A percentile compares a stretch with the other conserved stretches of the same genome.
Conservation (phyloP, 2,113 vertebrate species). For the Carlito syrichta region DNA sequence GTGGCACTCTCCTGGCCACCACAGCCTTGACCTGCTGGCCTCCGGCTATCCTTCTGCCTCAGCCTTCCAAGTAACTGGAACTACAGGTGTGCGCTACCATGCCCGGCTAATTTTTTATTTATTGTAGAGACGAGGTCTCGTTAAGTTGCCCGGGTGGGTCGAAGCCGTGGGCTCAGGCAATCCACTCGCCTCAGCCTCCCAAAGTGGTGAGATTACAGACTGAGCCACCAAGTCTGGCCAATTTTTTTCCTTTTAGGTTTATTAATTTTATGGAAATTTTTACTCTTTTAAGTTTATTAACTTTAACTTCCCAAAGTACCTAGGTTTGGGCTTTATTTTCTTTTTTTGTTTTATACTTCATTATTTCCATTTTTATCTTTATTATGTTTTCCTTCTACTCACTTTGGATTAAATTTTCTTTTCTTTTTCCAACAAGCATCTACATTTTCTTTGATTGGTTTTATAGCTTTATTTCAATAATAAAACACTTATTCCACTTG, state of each 20-base stretch:
- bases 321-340: neutral
- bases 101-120: too few species aligned
- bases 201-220: too few species aligned
- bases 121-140: too few species aligned
- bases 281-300: neutral
- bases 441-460: neutral
- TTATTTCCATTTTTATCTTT: neutral
- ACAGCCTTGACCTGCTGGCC: too few species aligned
- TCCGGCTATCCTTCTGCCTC: too few species aligned
- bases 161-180: too few species aligned
- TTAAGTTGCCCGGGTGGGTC: too few species aligned
- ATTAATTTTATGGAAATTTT: neutral
- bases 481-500: neutral
- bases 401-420: neutral
- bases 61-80: too few species aligned
- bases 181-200: too few species aligned
- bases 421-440: neutral
- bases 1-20: too few species aligned
- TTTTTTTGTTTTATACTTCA: slow-evolving; percentile 3
- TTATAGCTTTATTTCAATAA: slow-evolving; percentile 12
- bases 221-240: too few species aligned
- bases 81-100: too few species aligned
- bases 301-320: neutral
- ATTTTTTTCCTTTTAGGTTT: slow-evolving; percentile 10
- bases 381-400: neutral